Evolutionary conservation across 2,113 vertebrate genomes (phyloP), one percentile per base, ranked within the genome.

Genomic region (Brachyhypopomus gauderio): DNA sequence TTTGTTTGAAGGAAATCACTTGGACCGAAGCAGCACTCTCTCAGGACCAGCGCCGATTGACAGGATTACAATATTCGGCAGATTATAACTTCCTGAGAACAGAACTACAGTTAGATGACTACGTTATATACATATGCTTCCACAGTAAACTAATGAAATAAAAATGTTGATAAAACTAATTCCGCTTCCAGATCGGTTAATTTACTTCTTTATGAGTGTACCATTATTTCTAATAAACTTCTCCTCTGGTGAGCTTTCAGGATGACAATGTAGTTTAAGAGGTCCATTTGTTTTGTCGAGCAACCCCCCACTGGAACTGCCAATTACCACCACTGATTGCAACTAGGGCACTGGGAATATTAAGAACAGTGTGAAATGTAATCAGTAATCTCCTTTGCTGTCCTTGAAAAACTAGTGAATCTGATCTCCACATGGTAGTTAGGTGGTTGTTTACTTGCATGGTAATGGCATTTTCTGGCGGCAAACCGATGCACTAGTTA

Each of bases 1-100:
- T 92, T 91, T 87, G 92, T 83, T 87, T 79, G 86, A 82, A 87
- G 88, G 84, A 83, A 87, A 88, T 36, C 38, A 20, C 45, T 52
- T 52, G 45, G 70, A 36, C 36, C 1, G 34, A 41, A 58, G 73
- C 59, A 17, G 34, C 30, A 23, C 36, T 56, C 45, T 14, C 8
- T 11, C 45, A 52, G 12, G 12, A 86, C 80, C 89, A 87, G 91
- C 83, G 83, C 88, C 86, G 88, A 77, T 82, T 85, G 90, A 79
- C 75, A 89, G 90, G 88, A 91, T 89, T 86, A 22, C 72, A 52
- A 52, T 52, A 52, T 52, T 52, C 45, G 14, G 12, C 45, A 52
- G 17, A 85, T 63, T 83, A 84, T 88, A 27, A 55, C 23, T 23
- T 14, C 45, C 45, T 52, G 22, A 38, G 73, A 75, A 75, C 67